phyloP scores from a whole-genome alignment of 1,140 invertebrate genomes.

The Eueides isabella region DNA sequence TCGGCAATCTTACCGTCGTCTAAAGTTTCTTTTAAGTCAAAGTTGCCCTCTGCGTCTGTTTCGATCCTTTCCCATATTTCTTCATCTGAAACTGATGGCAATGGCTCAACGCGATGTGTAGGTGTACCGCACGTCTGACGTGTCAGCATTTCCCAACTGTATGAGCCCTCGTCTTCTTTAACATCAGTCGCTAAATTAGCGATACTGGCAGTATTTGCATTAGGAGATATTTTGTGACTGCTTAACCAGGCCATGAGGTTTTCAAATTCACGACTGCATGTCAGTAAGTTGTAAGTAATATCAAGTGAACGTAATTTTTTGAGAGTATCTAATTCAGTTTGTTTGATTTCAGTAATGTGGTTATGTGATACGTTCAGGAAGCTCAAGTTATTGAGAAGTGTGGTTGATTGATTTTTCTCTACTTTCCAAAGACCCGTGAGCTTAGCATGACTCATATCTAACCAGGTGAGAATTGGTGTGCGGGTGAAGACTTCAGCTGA shows the following conservation, averaged over 20 bases:
- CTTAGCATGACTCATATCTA: constrained; percentile 86
- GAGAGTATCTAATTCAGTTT: constrained; percentile 82
- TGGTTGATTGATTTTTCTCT: constrained; percentile 65
- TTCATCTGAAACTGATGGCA: constrained; percentile 70
- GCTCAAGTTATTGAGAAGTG: constrained; percentile 78
- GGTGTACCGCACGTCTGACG: constrained; percentile 68
- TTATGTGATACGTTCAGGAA: constrained; percentile 84
- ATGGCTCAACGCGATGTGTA: constrained; percentile 59
- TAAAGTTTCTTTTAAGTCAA: constrained; percentile 70
- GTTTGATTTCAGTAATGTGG: constrained; percentile 81
- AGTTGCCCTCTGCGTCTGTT: constrained; percentile 71
- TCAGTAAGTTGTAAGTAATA: constrained; percentile 85
- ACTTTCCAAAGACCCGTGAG: constrained; percentile 86
- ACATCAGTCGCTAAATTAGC: constrained; percentile 75
- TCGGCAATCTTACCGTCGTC: constrained; percentile 72
- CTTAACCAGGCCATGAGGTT: constrained; percentile 83
- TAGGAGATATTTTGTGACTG: constrained; percentile 76
- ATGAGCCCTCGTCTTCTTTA: constrained; percentile 62
- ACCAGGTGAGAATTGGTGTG: constrained; percentile 71
- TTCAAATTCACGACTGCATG: constrained; percentile 84
- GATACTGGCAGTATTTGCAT: constrained; percentile 67
- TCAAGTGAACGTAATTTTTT: constrained; percentile 85
- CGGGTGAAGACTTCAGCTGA: constrained; percentile 86
- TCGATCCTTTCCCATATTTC: constrained; percentile 82
- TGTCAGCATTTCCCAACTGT: constrained; percentile 75